Evolutionary conservation across 2,888 invertebrate species (phyloP).

Genomic region (Timema cristinae): DNA sequence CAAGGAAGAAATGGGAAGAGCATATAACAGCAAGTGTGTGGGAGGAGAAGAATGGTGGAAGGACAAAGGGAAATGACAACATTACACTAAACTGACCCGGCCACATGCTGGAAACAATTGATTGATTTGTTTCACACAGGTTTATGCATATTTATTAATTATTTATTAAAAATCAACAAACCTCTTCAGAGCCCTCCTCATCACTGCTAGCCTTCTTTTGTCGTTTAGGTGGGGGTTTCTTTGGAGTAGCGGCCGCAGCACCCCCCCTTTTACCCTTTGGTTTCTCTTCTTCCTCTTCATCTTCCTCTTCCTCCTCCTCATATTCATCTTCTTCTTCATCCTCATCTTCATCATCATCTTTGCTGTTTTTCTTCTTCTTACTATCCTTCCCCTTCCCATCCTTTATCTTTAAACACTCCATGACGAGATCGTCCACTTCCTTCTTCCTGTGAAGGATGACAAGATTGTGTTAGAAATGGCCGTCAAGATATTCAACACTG

Average conservation of each 20-base stretch:
- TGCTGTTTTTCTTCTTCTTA: conserved; percentile 46
- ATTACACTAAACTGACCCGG: too few species aligned
- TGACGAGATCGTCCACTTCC: conserved; percentile 82
- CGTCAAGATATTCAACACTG: too few species aligned
- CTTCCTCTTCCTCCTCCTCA: conserved; percentile 40
- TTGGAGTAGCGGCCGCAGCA: conserved; percentile 26
- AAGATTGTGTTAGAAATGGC: too few species aligned
- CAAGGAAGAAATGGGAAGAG: too few species aligned
- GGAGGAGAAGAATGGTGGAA: too few species aligned
- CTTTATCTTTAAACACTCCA: conserved; percentile 62
- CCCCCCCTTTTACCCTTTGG: conserved; percentile 32
- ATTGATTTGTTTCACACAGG: too few species aligned
- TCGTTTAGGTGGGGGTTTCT: conserved; percentile 30
- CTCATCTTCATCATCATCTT: conserved; percentile 49
- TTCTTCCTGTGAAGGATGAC: conserved; percentile 59
- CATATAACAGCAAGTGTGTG: too few species aligned
- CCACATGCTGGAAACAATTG: too few species aligned
- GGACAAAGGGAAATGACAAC: too few species aligned
- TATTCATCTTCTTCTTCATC: conserved; percentile 50
- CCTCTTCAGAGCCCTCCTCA: conserved; percentile 41
- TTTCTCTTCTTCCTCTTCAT: conserved; percentile 37
- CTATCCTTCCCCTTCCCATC: conserved; percentile 45
- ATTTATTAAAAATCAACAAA: conserved; percentile 40
- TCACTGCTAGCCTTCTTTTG: conserved; percentile 38
- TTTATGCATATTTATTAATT: too few species aligned